Base-by-base conservation (phyloP, 1,140 invertebrate genomes). In the Frieseomelitta varia region DNA sequence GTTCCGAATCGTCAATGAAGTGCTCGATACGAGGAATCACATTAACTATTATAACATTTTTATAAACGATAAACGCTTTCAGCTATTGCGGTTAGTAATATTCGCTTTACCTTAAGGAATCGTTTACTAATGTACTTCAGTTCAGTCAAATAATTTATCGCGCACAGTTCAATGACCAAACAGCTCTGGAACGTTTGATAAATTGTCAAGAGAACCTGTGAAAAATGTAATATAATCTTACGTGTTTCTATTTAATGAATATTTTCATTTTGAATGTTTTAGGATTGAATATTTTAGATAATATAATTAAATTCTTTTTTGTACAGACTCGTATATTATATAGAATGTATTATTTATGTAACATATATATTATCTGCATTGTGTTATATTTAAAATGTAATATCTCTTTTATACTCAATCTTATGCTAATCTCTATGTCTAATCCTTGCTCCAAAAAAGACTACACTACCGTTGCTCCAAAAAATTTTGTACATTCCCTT, bases 81-180 rank as follows among this genome's bases (percentile, higher is more conserved):
- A 24, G 2, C 30, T n/a, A 47, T 71, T 71, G n/a, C 14, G 6
- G 47, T 51, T 15, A 24, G 56, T 30, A 73, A 24, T 55, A 27
- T 55, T 12, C 4, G 11, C 0, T 0, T 21, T 47, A 19, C 8
- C 30, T 10, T 0, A 12, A 58, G 1, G n/a, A 53, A 27, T 27
- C 8, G 1, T 0, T n/a, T 53, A 4, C 14, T 34, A 73, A 51
- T n/a, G 0, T 53, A 67, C 1, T 63, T 27, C 34, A 53, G 47
- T 73, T 72, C 63, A 27, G 12, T n/a, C 21, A 67, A 72, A 80
- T 30, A 8, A 47, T 72, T 72, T 80, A 58, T 72, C 68, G 55
- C 34, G 19, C 56, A 27, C 19, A n/a, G 34, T 80, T 80, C 67
- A 61, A 34, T 39, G 79, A 80, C 34, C 79, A n/a, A 58, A 68